Conservation (phyloP, 2,113 vertebrate genomes). For the Myotis yumanensis region DNA sequence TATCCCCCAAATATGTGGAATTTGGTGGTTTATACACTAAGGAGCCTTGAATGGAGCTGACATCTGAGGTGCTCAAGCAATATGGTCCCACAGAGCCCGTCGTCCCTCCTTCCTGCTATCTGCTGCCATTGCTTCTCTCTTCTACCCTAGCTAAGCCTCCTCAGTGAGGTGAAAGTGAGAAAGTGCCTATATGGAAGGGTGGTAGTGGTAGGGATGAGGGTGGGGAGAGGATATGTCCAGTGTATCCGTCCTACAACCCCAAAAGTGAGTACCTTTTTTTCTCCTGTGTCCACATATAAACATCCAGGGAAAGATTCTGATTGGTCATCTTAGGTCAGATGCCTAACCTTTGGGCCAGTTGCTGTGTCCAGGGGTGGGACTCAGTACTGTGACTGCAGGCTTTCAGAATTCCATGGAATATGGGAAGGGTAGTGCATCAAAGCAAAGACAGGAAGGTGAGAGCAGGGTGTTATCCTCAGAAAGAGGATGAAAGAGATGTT, state of each 20-base stretch:
- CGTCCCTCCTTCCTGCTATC: neutral
- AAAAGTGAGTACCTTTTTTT: neutral
- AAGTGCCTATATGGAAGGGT: too few species aligned
- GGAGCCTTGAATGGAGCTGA: neutral
- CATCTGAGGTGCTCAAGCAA: neutral
- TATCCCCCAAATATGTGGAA: neutral
- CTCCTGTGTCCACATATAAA: neutral
- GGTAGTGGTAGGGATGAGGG: neutral
- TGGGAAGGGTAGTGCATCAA: neutral
- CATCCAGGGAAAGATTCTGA: neutral
- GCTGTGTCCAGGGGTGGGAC: neutral
- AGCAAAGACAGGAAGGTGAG: neutral
- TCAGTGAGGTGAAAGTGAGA: neutral
- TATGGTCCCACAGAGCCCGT: too few species aligned
- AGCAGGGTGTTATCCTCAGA: neutral
- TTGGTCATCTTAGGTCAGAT: neutral
- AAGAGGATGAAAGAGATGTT: neutral
- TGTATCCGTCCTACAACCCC: neutral
- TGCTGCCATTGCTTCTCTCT: neutral
- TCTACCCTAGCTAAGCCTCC: too few species aligned
- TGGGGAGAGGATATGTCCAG: neutral
- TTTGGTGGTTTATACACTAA: neutral
- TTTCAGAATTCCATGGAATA: neutral
- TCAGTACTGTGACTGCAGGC: neutral
- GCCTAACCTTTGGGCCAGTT: neutral